A percentile compares a stretch with the other conserved stretches of the same genome.
These are phyloP conservation scores for Actias luna DNA, from an alignment of 2,888 invertebrate species.

Conservation along the genomic window DNA sequence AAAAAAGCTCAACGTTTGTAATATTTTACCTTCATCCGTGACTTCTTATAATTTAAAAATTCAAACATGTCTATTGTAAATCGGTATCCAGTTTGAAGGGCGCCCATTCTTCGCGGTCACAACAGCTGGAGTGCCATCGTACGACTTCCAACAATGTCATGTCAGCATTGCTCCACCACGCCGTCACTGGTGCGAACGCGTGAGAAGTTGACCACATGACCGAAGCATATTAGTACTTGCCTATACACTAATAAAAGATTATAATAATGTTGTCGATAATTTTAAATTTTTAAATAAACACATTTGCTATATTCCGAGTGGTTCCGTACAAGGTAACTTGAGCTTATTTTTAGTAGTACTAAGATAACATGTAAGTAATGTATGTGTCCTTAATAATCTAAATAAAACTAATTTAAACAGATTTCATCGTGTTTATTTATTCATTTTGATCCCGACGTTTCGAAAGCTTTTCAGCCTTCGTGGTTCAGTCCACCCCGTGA, in stretches of 20 bases:
- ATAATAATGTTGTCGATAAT: slow-evolving; percentile 7
- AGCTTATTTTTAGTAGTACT: neutral
- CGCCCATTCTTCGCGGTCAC: neutral
- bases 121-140: slow-evolving; percentile 17
- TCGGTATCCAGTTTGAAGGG: neutral
- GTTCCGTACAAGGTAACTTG: neutral
- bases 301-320: neutral
- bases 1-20: neutral
- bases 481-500: no score
- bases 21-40: slow-evolving; percentile 16
- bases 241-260: slow-evolving; percentile 13
- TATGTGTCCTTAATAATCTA: no score
- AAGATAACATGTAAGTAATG: no score
- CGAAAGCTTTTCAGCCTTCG: no score
- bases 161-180: slow-evolving; percentile 27
- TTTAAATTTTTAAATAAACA: neutral
- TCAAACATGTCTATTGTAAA: neutral
- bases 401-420: no score
- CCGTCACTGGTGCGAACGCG: slow-evolving; percentile 26
- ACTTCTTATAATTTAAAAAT: neutral
- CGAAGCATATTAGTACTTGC: slow-evolving; percentile 32
- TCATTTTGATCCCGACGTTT: no score
- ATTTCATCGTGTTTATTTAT: no score
- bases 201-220: slow-evolving; percentile 44
- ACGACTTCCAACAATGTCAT: slow-evolving; percentile 27